These are phyloP conservation scores for Anarsia innoxiella DNA, from an alignment of 2,888 invertebrate genomes.

Conservation along the genomic window DNA sequence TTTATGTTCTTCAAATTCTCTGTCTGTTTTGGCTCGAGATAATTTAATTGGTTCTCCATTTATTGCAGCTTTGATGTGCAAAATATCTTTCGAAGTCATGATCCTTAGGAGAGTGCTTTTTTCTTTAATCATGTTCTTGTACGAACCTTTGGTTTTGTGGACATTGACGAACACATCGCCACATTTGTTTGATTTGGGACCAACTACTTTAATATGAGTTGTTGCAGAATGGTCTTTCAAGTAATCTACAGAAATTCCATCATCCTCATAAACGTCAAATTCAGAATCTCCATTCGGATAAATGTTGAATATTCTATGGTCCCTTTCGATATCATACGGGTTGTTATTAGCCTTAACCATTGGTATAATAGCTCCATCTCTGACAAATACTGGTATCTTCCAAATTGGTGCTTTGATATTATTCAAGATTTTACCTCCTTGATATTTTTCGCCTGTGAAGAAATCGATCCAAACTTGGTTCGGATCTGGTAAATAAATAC, in stretches of 20 bases:
- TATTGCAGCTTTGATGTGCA: constrained; percentile 39
- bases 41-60: constrained; percentile 39
- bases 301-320: constrained; percentile 42
- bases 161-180: constrained; percentile 43
- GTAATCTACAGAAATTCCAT: constrained; percentile 50
- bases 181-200: constrained; percentile 33
- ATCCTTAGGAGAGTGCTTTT: constrained; percentile 49
- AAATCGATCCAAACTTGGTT: constrained; percentile 60
- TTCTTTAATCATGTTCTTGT: constrained; percentile 41
- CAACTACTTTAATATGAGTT: constrained; percentile 38
- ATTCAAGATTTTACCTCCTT: constrained; percentile 57
- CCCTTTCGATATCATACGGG: constrained; percentile 45
- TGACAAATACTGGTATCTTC: constrained; percentile 61
- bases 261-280: constrained; percentile 58
- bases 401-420: constrained; percentile 48
- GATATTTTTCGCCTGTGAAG: constrained; percentile 55
- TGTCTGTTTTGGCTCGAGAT: constrained; percentile 31
- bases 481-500: constrained; percentile 48
- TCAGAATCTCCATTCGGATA: constrained; percentile 45
- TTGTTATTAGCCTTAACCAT: constrained; percentile 58
- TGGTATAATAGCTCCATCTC: constrained; percentile 61
- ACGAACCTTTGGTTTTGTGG: constrained; percentile 43
- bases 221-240: constrained; percentile 35
- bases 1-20: constrained; percentile 38
- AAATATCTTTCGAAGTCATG: constrained; percentile 36